These are phyloP conservation scores for Pycnonotus jocosus DNA, from an alignment of 2,113 vertebrate genomes.

Conservation along the genomic window DNA sequence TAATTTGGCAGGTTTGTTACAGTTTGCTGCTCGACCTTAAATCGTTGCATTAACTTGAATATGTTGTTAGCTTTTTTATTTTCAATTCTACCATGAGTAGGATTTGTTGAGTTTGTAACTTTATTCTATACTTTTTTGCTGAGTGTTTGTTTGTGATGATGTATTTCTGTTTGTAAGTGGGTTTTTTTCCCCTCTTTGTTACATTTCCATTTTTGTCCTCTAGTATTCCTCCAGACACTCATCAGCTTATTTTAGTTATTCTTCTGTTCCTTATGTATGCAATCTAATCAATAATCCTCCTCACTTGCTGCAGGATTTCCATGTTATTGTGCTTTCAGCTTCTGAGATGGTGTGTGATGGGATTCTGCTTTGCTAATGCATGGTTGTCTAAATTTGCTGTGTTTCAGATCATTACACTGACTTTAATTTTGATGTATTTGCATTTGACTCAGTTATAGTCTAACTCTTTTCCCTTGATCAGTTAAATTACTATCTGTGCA, in stretches of 20 bases:
- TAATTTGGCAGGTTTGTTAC: conserved; percentile 36
- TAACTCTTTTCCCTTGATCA: conserved; percentile 56
- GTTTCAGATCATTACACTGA: conserved; percentile 70
- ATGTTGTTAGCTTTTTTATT: neutral
- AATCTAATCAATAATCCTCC: conserved; percentile 24
- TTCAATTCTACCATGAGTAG: neutral
- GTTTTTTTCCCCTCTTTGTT: neutral
- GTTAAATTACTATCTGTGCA: conserved; percentile 64
- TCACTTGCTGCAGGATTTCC: conserved; percentile 7
- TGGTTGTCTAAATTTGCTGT: conserved; percentile 56
- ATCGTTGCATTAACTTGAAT: neutral
- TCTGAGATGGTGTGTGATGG: neutral
- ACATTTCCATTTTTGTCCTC: neutral
- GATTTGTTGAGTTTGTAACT: conserved; percentile 35
- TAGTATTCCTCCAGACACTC: neutral
- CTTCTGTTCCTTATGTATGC: neutral
- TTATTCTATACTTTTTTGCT: neutral
- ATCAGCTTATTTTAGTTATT: conserved; percentile 23
- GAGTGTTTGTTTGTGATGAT: conserved; percentile 1
- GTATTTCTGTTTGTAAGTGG: neutral
- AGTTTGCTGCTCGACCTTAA: conserved; percentile 38
- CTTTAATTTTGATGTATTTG: conserved; percentile 74
- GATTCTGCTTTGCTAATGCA: conserved; percentile 29
- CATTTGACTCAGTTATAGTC: conserved; percentile 62
- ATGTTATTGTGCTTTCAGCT: neutral